A percentile compares a stretch with the other conserved stretches of the same genome.
Conservation (phyloP, 2,888 invertebrate species). For the Acronicta alni region DNA sequence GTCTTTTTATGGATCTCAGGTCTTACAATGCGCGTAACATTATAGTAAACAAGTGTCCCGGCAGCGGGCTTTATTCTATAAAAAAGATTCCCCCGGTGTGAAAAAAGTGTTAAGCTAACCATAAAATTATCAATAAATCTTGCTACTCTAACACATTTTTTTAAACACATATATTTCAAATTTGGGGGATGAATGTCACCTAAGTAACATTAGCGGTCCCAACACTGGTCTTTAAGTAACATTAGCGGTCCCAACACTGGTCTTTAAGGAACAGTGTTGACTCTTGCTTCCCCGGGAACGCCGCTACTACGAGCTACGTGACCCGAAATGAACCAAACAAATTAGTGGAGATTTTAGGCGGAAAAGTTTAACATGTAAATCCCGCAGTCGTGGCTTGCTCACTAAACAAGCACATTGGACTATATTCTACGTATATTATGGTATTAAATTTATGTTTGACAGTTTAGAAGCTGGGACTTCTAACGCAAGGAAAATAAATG, state of each 20-base stretch:
- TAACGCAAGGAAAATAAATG: too few species aligned
- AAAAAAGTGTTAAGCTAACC: too few species aligned
- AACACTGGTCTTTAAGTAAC: constrained; percentile 36
- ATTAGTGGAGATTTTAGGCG: constrained; percentile 39
- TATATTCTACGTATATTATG: not conserved
- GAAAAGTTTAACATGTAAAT: constrained; percentile 31
- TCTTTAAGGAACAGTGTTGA: constrained; percentile 46
- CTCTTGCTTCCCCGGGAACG: constrained; percentile 30
- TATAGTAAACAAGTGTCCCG: too few species aligned
- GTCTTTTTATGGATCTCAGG: too few species aligned
- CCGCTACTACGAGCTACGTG: constrained; percentile 39
- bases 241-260: constrained; percentile 38
- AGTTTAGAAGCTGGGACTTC: too few species aligned
- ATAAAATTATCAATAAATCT: too few species aligned
- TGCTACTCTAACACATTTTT: too few species aligned
- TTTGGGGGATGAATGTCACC: not conserved
- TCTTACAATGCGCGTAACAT: too few species aligned
- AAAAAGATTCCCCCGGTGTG: too few species aligned
- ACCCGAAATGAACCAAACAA: constrained; percentile 53
- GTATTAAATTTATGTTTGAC: too few species aligned
- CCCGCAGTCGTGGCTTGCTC: constrained; percentile 1
- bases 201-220: constrained; percentile 30
- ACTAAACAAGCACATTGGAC: constrained; percentile 10
- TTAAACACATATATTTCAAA: too few species aligned
- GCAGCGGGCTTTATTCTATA: too few species aligned